These are phyloP conservation scores for Lasioglossum calceatum DNA, from an alignment of 2,888 invertebrate genomes.

Conservation along the genomic window DNA sequence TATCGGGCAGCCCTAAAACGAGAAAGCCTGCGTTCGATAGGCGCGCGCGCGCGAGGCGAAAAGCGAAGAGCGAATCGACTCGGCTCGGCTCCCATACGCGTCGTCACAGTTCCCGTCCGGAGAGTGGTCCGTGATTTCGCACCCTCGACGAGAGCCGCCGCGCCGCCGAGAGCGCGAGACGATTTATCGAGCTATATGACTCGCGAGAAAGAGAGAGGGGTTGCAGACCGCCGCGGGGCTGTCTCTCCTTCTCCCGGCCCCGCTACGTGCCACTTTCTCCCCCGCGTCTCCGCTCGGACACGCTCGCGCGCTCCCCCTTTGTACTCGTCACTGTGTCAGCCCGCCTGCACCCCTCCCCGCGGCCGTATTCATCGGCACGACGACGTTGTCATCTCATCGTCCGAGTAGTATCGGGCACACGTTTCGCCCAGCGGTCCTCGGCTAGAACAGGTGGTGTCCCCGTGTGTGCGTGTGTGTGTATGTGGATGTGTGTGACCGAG, in stretches of 20 bases:
- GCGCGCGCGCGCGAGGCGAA: constrained; percentile 68
- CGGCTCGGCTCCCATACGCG: constrained; percentile 77
- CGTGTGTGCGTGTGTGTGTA: neutral
- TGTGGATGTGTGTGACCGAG: constrained; percentile 34
- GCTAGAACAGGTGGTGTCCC: constrained; percentile 38
- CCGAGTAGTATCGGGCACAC: constrained; percentile 15
- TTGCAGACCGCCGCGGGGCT: constrained; percentile 29
- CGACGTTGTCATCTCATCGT: constrained; percentile 18
- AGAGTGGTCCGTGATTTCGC: constrained; percentile 81
- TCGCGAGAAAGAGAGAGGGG: neutral
- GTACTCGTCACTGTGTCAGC: neutral
- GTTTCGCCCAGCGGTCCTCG: constrained; percentile 24
- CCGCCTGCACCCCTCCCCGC: neutral
- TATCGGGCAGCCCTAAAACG: constrained; percentile 12
- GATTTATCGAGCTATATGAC: constrained; percentile 14
- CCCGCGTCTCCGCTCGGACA: neutral
- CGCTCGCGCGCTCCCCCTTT: neutral
- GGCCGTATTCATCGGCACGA: constrained; percentile 5
- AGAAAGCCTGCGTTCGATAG: constrained; percentile 59
- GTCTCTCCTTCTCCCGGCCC: constrained; percentile 41
- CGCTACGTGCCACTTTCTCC: neutral
- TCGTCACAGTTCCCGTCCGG: constrained; percentile 83
- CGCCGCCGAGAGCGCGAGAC: constrained; percentile 4
- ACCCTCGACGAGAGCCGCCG: constrained; percentile 51
- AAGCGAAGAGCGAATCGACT: constrained; percentile 66